Evolutionary conservation across 2,113 vertebrate genomes (phyloP), one percentile per base, ranked within the genome.

Genomic region (Echinops telfairi): DNA sequence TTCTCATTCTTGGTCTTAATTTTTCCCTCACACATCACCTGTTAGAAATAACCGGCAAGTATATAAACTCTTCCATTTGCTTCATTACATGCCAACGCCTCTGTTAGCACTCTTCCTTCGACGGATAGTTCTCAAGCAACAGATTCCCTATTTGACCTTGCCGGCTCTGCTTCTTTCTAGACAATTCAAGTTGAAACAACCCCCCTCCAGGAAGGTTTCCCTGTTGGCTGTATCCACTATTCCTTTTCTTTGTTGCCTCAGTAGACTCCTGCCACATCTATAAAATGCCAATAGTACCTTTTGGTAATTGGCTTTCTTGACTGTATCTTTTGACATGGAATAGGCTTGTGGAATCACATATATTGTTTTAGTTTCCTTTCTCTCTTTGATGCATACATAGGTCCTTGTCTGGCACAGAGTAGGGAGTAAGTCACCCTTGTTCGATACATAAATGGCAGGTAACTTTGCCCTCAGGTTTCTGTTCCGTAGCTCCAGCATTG

Each of bases 291-390:
- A 77, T 40, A 31, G 16, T 71, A 53, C 38, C 20, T 53, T 76
- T 4, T n/a, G 78, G 73, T 53, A 19, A 15, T 36, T 6, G 36
- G 27, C 25, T 88, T 84, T 94, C 86, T 83, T 86, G 2, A 25
- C 23, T 22, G 20, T 71, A 90, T 84, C 19, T 90, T 91, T 91
- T 75, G 73, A 27, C 75, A 9, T 15, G 2, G 40, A 12, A 14
- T 53, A 84, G 36, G 53, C 14, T 86, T 38, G 10, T 80, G 22
- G 47, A 6, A 15, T 60, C 17, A 58, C 16, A 64, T 47, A 31
- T 2, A 66, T 58, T 82, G 17, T 40, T 2, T 75, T 88, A 43
- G n/a, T 93, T 88, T 90, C 17, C 57, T 82, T 85, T 91, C 58
- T 53, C 29, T 79, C 77, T 53, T 31, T 14, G 19, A 6, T 83